A percentile compares a stretch with the other conserved stretches of the same genome.
Evolutionary conservation across 1,140 invertebrate species (phyloP).

Genomic region (Eriosoma lanigerum): DNA sequence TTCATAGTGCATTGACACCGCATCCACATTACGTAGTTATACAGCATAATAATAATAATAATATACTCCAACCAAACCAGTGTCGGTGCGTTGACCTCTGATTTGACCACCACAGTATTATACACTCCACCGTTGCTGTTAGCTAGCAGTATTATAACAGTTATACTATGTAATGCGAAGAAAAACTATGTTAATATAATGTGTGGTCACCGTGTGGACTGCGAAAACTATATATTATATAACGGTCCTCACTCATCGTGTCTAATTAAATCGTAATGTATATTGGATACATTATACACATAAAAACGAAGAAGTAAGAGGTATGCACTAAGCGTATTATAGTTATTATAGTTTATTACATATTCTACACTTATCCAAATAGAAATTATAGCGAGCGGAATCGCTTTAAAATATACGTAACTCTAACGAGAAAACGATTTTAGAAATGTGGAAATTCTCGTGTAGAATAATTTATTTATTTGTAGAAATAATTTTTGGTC

Average conservation of each 20-base stretch:
- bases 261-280: conserved; percentile 1
- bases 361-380: no score
- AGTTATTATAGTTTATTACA: no score
- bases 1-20: conserved; percentile 32
- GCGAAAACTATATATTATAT: conserved; percentile 4
- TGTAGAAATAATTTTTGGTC: no score
- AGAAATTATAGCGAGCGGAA: no score
- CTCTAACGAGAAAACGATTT: no score
- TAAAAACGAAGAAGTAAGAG: neutral
- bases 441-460: no score
- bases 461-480: no score
- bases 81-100: conserved; percentile 36
- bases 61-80: neutral
- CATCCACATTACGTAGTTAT: no score
- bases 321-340: no score
- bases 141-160: neutral
- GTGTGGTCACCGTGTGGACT: neutral
- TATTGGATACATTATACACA: neutral
- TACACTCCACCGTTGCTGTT: neutral
- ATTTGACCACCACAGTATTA: conserved; percentile 16
- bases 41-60: neutral
- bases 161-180: neutral
- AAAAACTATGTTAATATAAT: neutral
- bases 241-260: neutral
- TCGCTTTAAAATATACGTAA: no score